phyloP scores from a whole-genome alignment of 2,113 vertebrate species.

The Cervus canadensis region DNA sequence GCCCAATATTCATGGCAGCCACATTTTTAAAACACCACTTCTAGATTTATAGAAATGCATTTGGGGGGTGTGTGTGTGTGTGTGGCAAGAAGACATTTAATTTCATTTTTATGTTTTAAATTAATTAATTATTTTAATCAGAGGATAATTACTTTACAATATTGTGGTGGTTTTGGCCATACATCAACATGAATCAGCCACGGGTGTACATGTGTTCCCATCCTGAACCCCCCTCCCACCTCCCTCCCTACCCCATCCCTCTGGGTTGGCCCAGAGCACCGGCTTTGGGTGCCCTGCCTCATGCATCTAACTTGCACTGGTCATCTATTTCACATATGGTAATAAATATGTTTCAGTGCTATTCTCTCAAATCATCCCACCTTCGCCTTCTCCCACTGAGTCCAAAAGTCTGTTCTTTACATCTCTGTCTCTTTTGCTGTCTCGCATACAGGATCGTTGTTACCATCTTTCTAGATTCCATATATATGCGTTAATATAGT shows the following conservation, averaged over 20 bases:
- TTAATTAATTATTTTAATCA: background rate
- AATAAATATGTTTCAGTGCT: background rate
- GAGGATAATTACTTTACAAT: background rate
- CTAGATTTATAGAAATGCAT: background rate
- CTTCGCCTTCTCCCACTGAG: accelerated
- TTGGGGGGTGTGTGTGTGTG: background rate
- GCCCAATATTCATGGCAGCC: background rate
- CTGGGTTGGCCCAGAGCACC: background rate
- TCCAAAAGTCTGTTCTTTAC: background rate
- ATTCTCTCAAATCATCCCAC: background rate
- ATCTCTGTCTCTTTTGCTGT: background rate
- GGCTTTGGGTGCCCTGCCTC: background rate
- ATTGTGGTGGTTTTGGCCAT: background rate
- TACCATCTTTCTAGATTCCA: background rate
- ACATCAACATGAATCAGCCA: background rate
- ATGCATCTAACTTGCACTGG: background rate
- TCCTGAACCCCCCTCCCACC: background rate
- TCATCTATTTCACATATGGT: background rate
- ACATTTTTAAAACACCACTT: background rate
- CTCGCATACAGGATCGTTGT: background rate
- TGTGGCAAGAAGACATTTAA: background rate
- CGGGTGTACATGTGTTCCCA: accelerated
- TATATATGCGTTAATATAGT: background rate
- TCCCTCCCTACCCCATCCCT: background rate
- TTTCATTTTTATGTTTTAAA: background rate